phyloP scores from a whole-genome alignment of 2,113 vertebrate species.

The pig (Sus scrofa) region T2T-Sscrofa CM000825.6:57639501-57640000 shows the following conservation, averaged over 20 bases:
- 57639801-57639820: slow-evolving; percentile 20
- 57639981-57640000: slow-evolving; percentile 18
- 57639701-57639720: background rate
- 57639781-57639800: background rate
- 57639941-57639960: slow-evolving; percentile 26
- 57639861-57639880: background rate
- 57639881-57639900: background rate
- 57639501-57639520: slow-evolving; percentile 35
- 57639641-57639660: background rate
- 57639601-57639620: background rate
- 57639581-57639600: background rate
- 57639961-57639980: slow-evolving; percentile 23
- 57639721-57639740: background rate
- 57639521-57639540: background rate
- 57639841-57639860: slow-evolving; percentile 8
- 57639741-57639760: slow-evolving; percentile 49
- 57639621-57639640: background rate
- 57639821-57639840: background rate
- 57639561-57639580: background rate
- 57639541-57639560: background rate
- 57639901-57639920: background rate
- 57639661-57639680: slow-evolving; percentile 1
- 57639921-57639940: background rate
- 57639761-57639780: background rate
- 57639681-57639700: slow-evolving; percentile 34